Percentiles rank a stretch among this genome's conserved stretches.
These are phyloP conservation scores for Drosophila orena DNA, from an alignment of 1,140 invertebrate species.

Conservation along the genomic window DNA sequence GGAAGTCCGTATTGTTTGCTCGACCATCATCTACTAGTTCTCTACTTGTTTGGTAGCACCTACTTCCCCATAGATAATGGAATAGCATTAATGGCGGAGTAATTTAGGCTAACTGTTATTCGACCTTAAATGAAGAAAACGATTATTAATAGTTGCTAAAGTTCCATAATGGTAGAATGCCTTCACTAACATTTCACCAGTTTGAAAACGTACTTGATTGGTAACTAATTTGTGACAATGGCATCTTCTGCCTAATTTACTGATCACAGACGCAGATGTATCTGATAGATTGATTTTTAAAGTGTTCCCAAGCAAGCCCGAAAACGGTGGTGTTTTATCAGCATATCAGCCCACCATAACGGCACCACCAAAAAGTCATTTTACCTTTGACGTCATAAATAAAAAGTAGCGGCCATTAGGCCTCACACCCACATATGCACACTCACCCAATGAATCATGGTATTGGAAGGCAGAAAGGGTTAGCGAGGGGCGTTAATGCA, in stretches of 20 bases:
- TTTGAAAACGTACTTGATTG: too few species aligned
- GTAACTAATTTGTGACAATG: too few species aligned
- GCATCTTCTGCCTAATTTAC: too few species aligned
- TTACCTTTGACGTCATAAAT: constrained; percentile 48
- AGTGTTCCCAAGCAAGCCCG: too few species aligned
- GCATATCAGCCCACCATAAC: neutral
- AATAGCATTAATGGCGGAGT: neutral
- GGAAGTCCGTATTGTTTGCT: neutral
- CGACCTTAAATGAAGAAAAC: neutral
- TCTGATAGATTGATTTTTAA: too few species aligned
- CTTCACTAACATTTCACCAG: too few species aligned
- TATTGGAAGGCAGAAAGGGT: constrained; percentile 7
- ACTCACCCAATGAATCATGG: constrained; percentile 34
- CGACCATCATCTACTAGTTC: neutral
- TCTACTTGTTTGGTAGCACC: neutral
- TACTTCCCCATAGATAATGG: neutral
- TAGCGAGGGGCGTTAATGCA: constrained; percentile 26
- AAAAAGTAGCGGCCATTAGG: constrained; percentile 68
- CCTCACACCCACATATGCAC: constrained; percentile 24
- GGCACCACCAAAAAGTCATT: neutral
- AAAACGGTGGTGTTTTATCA: too few species aligned
- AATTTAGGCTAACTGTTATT: neutral
- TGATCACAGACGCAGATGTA: too few species aligned
- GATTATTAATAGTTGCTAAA: too few species aligned
- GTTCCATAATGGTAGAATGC: too few species aligned